Percentiles rank a stretch among this genome's conserved stretches.
Evolutionary conservation across 2,888 invertebrate species (phyloP).

Genomic region (Drosophila acutilabella): DNA sequence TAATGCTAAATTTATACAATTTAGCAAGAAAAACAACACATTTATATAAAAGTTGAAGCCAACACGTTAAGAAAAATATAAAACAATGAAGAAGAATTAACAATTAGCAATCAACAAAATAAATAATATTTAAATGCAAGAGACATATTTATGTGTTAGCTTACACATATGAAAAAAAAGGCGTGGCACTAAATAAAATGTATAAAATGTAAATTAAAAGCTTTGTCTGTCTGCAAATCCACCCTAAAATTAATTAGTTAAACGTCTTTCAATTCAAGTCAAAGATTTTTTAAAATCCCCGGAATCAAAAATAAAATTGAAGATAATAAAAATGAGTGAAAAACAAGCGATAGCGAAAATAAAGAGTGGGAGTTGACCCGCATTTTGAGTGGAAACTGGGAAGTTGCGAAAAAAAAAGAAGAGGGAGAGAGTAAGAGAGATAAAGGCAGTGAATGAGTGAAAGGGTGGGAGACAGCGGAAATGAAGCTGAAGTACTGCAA

Average conservation of each 20-base stretch:
- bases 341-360: neutral
- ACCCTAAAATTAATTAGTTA: neutral
- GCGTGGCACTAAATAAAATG: neutral
- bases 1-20: too few relatives aligned
- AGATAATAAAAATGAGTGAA: neutral
- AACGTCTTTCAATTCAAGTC: neutral
- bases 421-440: neutral
- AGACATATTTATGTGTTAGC: too few relatives aligned
- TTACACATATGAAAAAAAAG: neutral
- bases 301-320: neutral
- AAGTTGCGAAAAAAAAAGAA: constrained; percentile 19
- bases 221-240: neutral
- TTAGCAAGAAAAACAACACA: too few relatives aligned
- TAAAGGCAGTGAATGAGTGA: neutral
- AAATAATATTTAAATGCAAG: too few relatives aligned
- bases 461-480: constrained; percentile 27
- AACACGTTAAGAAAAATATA: too few relatives aligned
- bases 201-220: neutral
- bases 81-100: too few relatives aligned
- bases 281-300: neutral
- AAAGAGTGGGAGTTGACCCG: constrained; percentile 23
- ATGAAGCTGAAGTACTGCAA: constrained; percentile 18
- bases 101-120: too few relatives aligned
- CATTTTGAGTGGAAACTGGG: constrained; percentile 9
- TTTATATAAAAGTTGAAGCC: too few relatives aligned